Percentiles rank a stretch among this genome's conserved stretches.
phyloP scores from a whole-genome alignment of 2,888 invertebrate genomes.

The Villa cingulata region DNA sequence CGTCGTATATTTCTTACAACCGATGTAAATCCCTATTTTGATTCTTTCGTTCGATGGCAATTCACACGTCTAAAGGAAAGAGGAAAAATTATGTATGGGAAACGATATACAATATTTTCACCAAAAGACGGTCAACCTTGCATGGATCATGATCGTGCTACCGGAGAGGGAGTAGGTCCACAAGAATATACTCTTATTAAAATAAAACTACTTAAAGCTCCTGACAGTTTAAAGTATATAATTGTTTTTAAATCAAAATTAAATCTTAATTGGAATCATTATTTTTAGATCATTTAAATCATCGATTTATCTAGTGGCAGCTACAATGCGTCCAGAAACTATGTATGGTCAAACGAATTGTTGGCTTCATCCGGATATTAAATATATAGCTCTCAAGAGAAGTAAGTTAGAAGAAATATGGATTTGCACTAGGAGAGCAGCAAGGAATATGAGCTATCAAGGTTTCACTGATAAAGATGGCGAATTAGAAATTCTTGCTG shows the following conservation, averaged over 20 bases:
- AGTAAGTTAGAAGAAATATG: conserved; percentile 59
- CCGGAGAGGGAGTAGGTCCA: conserved; percentile 95
- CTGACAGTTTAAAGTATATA: conserved; percentile 47
- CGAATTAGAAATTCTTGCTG: conserved; percentile 52
- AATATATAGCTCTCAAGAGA: conserved; percentile 75
- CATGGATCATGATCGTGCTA: conserved; percentile 96
- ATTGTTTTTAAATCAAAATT: neutral
- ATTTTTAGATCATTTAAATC: conserved; percentile 24
- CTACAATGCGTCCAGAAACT: conserved; percentile 96
- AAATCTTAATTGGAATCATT: neutral
- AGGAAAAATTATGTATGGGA: conserved; percentile 91
- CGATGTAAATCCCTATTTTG: conserved; percentile 92
- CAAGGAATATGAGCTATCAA: conserved; percentile 92
- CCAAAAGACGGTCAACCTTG: conserved; percentile 96
- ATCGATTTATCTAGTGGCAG: conserved; percentile 62
- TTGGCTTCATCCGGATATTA: conserved; percentile 92
- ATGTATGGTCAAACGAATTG: conserved; percentile 99
- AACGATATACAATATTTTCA: conserved; percentile 91
- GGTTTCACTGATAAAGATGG: conserved; percentile 75
- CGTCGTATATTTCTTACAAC: conserved; percentile 96
- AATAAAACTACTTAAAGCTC: conserved; percentile 57
- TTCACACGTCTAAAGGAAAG: conserved; percentile 70
- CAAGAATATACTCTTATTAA: conserved; percentile 97
- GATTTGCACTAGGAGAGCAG: conserved; percentile 76
- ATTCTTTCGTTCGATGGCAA: conserved; percentile 97